Percentiles rank a stretch among this genome's conserved stretches.
Conservation (phyloP, 1,140 invertebrate species). For the Asobara japonica region DNA sequence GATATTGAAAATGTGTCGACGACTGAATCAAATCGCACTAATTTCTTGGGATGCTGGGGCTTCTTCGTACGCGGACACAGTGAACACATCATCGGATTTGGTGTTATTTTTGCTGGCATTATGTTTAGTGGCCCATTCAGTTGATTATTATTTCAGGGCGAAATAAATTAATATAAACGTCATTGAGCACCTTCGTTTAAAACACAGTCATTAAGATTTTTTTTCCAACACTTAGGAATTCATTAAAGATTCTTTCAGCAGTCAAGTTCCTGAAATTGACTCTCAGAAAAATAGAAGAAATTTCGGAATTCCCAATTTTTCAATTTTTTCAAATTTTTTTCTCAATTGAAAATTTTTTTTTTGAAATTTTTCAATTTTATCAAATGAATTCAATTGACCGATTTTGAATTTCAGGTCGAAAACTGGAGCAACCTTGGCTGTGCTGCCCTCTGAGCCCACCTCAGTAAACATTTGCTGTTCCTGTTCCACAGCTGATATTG, state of each 20-base stretch:
- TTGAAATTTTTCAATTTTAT: no score
- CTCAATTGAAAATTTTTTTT: background rate
- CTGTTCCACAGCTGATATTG: background rate
- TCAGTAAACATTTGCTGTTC: background rate
- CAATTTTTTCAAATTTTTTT: background rate
- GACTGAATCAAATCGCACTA: constrained; percentile 71
- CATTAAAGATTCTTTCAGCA: background rate
- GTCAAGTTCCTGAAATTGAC: background rate
- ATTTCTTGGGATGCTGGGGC: constrained; percentile 66
- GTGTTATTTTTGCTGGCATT: constrained; percentile 60
- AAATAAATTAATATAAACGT: background rate
- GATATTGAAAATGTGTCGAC: constrained; percentile 73
- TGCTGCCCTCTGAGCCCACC: background rate
- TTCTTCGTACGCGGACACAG: constrained; percentile 70
- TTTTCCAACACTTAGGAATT: background rate
- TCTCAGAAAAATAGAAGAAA: background rate
- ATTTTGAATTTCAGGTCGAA: background rate
- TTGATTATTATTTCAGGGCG: background rate
- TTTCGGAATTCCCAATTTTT: background rate
- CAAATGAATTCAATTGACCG: no score
- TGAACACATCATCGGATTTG: constrained; percentile 68
- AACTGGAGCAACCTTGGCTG: no score
- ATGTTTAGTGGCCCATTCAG: constrained; percentile 35
- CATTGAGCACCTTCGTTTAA: background rate
- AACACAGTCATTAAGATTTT: background rate